Conservation (phyloP, 2,113 vertebrate genomes). For the Halichoeres trimaculatus region DNA sequence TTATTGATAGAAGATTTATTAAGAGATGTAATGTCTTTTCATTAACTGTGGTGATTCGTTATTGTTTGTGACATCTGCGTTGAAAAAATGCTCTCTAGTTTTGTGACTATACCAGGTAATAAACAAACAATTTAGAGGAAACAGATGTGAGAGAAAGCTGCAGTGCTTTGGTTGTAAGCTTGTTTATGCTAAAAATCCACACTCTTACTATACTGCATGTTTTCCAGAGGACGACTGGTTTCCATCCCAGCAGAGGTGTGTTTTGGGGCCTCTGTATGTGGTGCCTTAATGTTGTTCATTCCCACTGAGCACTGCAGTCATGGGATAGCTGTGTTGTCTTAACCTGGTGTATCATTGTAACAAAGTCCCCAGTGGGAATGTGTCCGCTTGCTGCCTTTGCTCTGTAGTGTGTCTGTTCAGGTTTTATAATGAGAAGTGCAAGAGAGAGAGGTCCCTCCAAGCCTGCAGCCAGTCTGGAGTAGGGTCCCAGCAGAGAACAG, state of each 20-base stretch:
- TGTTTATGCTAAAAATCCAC: conserved; percentile 16
- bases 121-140: not conserved
- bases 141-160: not conserved
- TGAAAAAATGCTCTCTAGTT: not conserved
- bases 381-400: conserved; percentile 47
- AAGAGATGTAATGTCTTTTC: not conserved
- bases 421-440: conserved; percentile 65
- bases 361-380: conserved; percentile 48
- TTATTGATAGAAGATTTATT: not conserved
- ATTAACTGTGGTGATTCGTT: not conserved
- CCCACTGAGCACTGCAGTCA: conserved; percentile 41
- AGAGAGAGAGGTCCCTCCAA: conserved; percentile 52
- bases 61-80: not conserved
- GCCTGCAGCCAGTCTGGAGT: conserved; percentile 42
- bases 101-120: not conserved
- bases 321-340: conserved; percentile 52
- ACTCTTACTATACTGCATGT: not conserved
- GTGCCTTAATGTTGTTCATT: conserved; percentile 10
- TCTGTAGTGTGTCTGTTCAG: conserved; percentile 43
- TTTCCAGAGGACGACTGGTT: not conserved
- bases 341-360: conserved; percentile 54
- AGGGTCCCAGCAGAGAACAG: conserved; percentile 29
- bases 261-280: conserved; percentile 8
- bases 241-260: not conserved
- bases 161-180: conserved; percentile 15